Conservation (phyloP, 1,140 invertebrate species). For the Lucilia cuprina region DNA sequence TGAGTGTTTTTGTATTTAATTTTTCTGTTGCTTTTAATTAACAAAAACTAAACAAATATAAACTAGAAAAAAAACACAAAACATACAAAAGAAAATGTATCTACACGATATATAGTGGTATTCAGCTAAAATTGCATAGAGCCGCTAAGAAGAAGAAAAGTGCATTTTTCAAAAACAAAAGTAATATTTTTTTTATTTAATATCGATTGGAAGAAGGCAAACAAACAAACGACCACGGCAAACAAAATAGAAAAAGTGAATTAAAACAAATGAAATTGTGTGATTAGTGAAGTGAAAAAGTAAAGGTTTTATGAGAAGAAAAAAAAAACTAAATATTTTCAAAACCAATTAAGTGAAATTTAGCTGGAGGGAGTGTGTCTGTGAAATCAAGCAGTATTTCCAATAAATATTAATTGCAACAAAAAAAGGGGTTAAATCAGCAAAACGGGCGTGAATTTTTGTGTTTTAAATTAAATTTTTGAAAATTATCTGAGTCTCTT, state of each 20-base stretch:
- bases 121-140: not conserved
- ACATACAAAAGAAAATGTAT: not conserved
- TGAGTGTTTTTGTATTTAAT: not conserved
- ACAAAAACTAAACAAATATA: not conserved
- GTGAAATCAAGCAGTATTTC: not conserved
- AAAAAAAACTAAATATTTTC: not conserved
- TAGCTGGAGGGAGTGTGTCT: not conserved
- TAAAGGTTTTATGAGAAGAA: too few relatives aligned
- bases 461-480: not conserved
- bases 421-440: not conserved
- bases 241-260: not conserved
- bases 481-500: not conserved
- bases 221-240: not conserved
- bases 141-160: not conserved
- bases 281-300: too few relatives aligned
- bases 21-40: not conserved
- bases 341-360: not conserved
- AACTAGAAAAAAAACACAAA: not conserved
- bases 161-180: not conserved
- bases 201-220: not conserved
- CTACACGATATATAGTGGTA: not conserved
- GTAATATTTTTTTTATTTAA: not conserved
- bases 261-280: not conserved
- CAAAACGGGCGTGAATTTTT: not conserved
- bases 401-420: not conserved